Evolutionary conservation across 2,113 vertebrate species (phyloP).

Genomic region (Noctilio leporinus): DNA sequence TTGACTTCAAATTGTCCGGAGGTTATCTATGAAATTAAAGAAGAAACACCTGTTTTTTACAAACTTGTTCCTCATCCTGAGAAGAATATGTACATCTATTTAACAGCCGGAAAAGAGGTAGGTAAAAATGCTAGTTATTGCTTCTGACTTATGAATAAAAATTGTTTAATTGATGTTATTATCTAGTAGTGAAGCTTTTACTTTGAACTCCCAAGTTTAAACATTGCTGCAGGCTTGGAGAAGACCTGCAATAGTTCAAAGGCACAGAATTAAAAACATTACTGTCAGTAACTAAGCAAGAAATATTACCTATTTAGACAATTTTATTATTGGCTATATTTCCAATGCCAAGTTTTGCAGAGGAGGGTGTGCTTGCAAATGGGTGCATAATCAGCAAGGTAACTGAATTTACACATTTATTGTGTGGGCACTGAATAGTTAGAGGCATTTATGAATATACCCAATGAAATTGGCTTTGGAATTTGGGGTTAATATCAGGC

Average conservation of each 20-base stretch:
- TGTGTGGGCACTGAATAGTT: not conserved
- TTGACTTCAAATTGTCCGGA: conserved; percentile 82
- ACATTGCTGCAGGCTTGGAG: conserved; percentile 2
- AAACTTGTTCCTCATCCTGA: conserved; percentile 85
- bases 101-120: conserved; percentile 87
- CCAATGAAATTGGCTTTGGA: conserved; percentile 40
- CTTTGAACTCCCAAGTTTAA: conserved; percentile 39
- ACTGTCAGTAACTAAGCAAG: conserved; percentile 63
- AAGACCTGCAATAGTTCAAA: not conserved
- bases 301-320: conserved; percentile 67
- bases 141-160: conserved; percentile 39
- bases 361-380: conserved; percentile 38
- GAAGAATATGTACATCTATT: conserved; percentile 85
- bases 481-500: conserved; percentile 54
- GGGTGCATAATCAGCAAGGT: conserved; percentile 54
- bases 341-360: conserved; percentile 37
- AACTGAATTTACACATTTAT: conserved; percentile 65
- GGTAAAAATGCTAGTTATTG: conserved; percentile 41
- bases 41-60: conserved; percentile 83
- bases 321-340: conserved; percentile 70
- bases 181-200: conserved; percentile 36
- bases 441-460: conserved; percentile 53
- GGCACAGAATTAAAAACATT: conserved; percentile 53
- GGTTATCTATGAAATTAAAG: conserved; percentile 85
- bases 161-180: conserved; percentile 46